Evolutionary conservation across 2,797 vertebrate genomes (phyloP).

Genomic region (Protonibea diacanthus): DNA sequence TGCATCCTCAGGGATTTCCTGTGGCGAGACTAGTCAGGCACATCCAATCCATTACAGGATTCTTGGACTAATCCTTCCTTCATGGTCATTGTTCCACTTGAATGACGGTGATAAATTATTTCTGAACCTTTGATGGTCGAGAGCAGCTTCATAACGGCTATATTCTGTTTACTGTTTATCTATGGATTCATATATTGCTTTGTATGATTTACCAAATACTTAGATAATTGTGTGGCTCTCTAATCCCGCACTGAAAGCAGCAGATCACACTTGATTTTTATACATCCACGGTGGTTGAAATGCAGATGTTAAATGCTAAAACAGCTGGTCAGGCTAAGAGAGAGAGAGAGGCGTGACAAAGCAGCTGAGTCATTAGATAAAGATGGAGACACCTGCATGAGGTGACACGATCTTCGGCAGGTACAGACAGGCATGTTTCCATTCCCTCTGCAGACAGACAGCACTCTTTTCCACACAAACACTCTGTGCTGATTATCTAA

Average conservation of each 20-base stretch:
- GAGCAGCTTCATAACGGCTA: slow-evolving; percentile 16
- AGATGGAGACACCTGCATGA: slow-evolving; percentile 4
- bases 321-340: slow-evolving; percentile 10
- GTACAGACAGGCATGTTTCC: slow-evolving; percentile 33
- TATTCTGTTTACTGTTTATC: slow-evolving; percentile 27
- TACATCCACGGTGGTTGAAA: not conserved
- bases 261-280: not conserved
- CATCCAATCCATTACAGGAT: slow-evolving; percentile 78
- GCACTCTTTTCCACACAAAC: slow-evolving; percentile 35
- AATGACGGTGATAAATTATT: slow-evolving; percentile 73
- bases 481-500: slow-evolving; percentile 31
- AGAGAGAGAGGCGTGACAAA: slow-evolving; percentile 1
- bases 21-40: slow-evolving; percentile 67
- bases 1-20: slow-evolving; percentile 73
- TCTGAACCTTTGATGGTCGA: slow-evolving; percentile 48
- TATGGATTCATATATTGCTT: not conserved
- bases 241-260: not conserved
- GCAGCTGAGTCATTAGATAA: slow-evolving; percentile 22
- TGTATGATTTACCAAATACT: not conserved
- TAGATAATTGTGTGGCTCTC: not conserved
- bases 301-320: slow-evolving; percentile 1
- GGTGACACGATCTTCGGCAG: slow-evolving; percentile 17
- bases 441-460: not conserved
- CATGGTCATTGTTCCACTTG: slow-evolving; percentile 73
- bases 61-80: slow-evolving; percentile 75